These are phyloP conservation scores for Myotis findleyi DNA, from an alignment of 2,797 vertebrate species.

Conservation along the genomic window DNA sequence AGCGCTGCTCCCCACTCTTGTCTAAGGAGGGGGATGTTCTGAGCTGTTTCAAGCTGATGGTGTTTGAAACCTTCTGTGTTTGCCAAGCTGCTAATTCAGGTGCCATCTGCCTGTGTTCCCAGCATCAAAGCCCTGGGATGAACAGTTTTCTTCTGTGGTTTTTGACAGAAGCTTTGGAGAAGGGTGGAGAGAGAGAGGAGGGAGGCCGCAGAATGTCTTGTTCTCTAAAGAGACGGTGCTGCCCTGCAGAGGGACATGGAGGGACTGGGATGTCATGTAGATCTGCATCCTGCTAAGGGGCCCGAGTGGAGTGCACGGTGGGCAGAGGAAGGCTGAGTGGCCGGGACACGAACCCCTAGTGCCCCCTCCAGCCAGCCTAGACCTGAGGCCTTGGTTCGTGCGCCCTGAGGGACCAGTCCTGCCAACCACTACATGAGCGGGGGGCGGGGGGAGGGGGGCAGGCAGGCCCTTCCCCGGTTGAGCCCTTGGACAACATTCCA, in stretches of 20 bases:
- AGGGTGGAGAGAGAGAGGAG: neutral
- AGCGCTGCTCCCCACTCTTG: neutral
- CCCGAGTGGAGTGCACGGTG: rapidly evolving
- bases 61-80: neutral
- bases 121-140: neutral
- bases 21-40: neutral
- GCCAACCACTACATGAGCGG: rapidly evolving
- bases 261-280: too few relatives aligned
- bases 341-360: neutral
- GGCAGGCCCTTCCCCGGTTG: rapidly evolving
- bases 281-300: neutral
- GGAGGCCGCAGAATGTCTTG: neutral
- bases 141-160: slow-evolving; percentile 38
- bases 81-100: neutral
- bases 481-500: neutral
- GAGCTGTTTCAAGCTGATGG: neutral
- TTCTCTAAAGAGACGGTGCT: neutral
- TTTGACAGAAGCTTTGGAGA: neutral
- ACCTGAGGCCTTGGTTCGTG: neutral
- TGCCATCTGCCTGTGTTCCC: slow-evolving; percentile 53
- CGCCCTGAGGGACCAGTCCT: too few relatives aligned
- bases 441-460: rapidly evolving
- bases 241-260: rapidly evolving
- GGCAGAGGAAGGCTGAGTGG: neutral
- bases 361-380: neutral